A percentile compares a stretch with the other conserved stretches of the same genome.
These are phyloP conservation scores for Prunella fulvescens DNA, from an alignment of 2,113 vertebrate genomes.

Conservation along the genomic window DNA sequence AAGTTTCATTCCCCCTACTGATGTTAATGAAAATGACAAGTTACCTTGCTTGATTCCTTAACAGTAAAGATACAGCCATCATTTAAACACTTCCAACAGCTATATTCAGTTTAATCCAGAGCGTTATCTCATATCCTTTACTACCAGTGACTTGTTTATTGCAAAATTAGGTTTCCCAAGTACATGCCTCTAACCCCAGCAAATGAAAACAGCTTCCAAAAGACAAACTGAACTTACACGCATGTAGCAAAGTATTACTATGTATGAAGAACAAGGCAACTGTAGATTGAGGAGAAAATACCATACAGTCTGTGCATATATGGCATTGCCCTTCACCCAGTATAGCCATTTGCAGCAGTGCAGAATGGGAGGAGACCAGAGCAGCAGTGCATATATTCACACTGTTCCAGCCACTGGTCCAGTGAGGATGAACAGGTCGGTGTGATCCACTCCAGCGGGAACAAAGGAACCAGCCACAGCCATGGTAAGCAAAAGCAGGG, in stretches of 20 bases:
- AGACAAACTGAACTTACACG: neutral
- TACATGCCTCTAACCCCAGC: neutral
- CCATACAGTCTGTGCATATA: neutral
- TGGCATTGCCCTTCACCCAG: neutral
- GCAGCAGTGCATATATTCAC: neutral
- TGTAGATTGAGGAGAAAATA: neutral
- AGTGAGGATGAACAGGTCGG: fast-evolving
- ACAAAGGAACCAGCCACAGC: neutral
- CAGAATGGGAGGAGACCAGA: neutral
- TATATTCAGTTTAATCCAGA: neutral
- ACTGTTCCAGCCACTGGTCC: neutral
- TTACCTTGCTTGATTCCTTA: neutral
- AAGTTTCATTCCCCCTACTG: neutral
- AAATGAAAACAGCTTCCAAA: neutral
- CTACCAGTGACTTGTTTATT: neutral
- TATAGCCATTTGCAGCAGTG: neutral
- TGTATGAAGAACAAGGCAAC: neutral
- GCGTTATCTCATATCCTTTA: neutral
- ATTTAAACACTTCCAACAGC: neutral
- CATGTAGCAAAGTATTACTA: neutral
- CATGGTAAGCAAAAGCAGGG: fast-evolving
- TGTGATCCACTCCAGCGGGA: neutral
- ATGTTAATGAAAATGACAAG: neutral
- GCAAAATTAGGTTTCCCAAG: neutral
- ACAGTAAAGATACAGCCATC: neutral